phyloP scores from a whole-genome alignment of 2,888 invertebrate species.

The Bedellia somnulentella region DNA sequence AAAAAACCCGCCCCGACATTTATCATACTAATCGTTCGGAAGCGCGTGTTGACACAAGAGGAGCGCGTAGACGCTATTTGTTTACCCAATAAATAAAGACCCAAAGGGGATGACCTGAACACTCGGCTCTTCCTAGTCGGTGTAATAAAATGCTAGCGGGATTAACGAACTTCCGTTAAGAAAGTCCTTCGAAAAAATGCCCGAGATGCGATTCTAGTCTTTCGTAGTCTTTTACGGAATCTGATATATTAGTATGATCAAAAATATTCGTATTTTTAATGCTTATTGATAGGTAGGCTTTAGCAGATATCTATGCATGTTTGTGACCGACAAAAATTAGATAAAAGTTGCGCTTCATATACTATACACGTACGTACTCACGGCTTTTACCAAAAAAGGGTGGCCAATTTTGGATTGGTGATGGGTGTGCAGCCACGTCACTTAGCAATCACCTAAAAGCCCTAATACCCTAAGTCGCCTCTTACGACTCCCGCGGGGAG shows the following conservation, averaged over 20 bases:
- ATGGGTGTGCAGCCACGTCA: too few species aligned
- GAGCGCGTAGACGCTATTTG: constrained; percentile 10
- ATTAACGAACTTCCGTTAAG: constrained; percentile 8
- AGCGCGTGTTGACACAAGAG: constrained; percentile 15
- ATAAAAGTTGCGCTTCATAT: too few species aligned
- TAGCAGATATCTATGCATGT: too few species aligned
- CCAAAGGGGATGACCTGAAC: constrained; percentile 11
- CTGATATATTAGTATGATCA: too few species aligned
- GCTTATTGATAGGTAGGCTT: too few species aligned
- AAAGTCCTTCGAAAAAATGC: neutral
- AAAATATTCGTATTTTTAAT: too few species aligned
- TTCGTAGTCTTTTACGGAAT: neutral
- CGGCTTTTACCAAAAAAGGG: too few species aligned
- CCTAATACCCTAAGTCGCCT: too few species aligned
- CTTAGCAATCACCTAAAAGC: too few species aligned
- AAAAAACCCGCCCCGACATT: constrained; percentile 1
- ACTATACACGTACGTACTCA: too few species aligned
- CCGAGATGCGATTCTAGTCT: neutral
- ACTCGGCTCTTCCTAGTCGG: constrained; percentile 9
- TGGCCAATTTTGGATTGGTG: too few species aligned
- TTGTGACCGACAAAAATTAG: neutral
- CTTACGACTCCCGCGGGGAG: too few species aligned
- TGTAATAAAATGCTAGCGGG: constrained; percentile 4
- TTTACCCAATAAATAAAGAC: constrained; percentile 11
- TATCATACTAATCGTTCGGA: constrained; percentile 4